Conservation (phyloP, 1,140 invertebrate species). For the Ceratina japonica region DNA sequence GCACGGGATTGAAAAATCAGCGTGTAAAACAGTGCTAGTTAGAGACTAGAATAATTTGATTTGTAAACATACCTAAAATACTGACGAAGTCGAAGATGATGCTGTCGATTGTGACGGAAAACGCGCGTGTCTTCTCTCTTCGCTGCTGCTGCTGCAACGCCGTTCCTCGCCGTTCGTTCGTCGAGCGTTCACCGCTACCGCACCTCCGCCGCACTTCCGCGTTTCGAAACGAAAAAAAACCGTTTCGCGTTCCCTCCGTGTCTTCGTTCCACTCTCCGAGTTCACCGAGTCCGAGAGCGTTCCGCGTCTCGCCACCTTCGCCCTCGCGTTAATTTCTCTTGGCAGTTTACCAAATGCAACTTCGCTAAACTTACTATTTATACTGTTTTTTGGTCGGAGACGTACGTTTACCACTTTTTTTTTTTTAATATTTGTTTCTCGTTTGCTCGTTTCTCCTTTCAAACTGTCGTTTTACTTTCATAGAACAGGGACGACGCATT, state of each 20-base stretch:
- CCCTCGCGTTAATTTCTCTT: constrained; percentile 70
- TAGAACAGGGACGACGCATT: constrained; percentile 71
- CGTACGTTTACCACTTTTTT: constrained; percentile 61
- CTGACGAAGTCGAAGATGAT: constrained; percentile 74
- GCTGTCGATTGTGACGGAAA: constrained; percentile 69
- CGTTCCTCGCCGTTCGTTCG: constrained; percentile 19
- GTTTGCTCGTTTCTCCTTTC: constrained; percentile 54
- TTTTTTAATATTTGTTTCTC: not conserved
- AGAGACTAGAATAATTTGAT: constrained; percentile 78
- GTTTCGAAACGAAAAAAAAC: constrained; percentile 34
- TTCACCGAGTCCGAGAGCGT: not conserved
- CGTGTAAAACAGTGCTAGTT: constrained; percentile 65
- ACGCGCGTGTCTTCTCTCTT: constrained; percentile 51
- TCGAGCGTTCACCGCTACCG: too few relatives aligned
- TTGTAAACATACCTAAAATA: constrained; percentile 78
- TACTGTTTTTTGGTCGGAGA: constrained; percentile 70
- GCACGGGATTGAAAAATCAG: constrained; percentile 53
- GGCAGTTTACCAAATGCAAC: constrained; percentile 77
- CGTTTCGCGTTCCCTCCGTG: constrained; percentile 23
- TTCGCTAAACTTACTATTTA: constrained; percentile 71
- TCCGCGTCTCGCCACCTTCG: constrained; percentile 55
- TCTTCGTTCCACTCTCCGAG: constrained; percentile 29
- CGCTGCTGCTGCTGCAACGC: constrained; percentile 60
- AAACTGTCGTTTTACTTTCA: constrained; percentile 67
- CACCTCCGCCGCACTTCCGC: not conserved